Evolutionary conservation across 2,113 vertebrate genomes (phyloP).

Genomic region (Pogonocichla stellata): DNA sequence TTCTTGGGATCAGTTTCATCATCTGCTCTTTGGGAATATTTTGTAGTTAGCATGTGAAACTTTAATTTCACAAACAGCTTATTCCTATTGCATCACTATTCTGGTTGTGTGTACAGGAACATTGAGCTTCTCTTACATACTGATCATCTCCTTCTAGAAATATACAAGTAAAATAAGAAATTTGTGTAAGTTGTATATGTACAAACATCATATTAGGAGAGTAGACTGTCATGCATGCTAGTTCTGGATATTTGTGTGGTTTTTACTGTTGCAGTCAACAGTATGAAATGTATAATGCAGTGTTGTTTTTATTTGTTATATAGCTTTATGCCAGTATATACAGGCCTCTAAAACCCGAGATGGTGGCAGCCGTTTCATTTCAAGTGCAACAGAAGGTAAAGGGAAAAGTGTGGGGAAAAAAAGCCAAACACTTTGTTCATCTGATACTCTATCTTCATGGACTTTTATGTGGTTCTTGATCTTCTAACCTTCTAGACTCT

Average conservation of each 20-base stretch:
- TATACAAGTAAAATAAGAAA: neutral
- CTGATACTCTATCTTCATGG: constrained; percentile 66
- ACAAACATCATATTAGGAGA: neutral
- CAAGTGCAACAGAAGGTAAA: constrained; percentile 95
- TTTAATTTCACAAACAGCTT: neutral
- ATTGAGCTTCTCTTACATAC: neutral
- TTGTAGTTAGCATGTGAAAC: neutral
- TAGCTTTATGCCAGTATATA: constrained; percentile 99
- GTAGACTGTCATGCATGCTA: neutral
- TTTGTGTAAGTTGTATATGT: accelerated
- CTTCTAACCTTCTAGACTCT: constrained; percentile 77
- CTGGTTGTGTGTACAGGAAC: neutral
- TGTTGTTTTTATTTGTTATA: constrained; percentile 93
- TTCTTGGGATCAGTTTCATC: neutral
- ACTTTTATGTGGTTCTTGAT: constrained; percentile 71
- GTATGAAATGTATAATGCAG: constrained; percentile 78
- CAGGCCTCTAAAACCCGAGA: constrained; percentile 98
- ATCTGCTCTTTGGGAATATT: neutral
- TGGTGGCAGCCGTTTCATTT: constrained; percentile 91
- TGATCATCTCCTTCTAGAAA: neutral
- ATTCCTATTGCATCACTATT: neutral
- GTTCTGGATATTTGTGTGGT: neutral
- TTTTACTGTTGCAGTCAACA: neutral
- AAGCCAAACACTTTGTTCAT: constrained; percentile 14
- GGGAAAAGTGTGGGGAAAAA: constrained; percentile 49